Conservation (phyloP, 2,888 invertebrate genomes). For the Drosophila bunnanda region DNA sequence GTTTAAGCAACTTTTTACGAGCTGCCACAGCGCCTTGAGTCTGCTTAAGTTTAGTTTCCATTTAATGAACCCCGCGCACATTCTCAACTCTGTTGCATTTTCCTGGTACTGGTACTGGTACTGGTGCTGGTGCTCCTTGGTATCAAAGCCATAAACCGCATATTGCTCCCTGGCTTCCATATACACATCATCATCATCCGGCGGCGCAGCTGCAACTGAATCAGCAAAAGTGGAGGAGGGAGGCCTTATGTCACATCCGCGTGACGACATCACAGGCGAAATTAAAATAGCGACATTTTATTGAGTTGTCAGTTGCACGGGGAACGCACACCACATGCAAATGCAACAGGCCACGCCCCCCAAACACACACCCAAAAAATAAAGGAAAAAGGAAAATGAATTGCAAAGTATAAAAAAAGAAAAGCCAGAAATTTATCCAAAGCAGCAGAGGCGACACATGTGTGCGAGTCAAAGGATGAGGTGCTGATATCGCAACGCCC, state of each 20-base stretch:
- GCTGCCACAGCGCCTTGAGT: constrained; percentile 13
- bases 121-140: constrained; percentile 12
- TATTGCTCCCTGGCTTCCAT: constrained; percentile 60
- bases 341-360: constrained; percentile 61
- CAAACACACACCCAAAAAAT: constrained; percentile 69
- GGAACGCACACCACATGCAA: constrained; percentile 42
- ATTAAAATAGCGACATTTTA: constrained; percentile 76
- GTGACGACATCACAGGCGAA: constrained; percentile 61
- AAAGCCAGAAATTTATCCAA: constrained; percentile 32
- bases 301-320: constrained; percentile 75
- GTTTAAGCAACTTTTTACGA: constrained; percentile 21
- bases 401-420: constrained; percentile 22
- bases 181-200: constrained; percentile 70
- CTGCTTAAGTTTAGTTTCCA: constrained; percentile 27
- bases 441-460: constrained; percentile 48
- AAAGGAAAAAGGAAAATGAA: constrained; percentile 9
- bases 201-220: constrained; percentile 45
- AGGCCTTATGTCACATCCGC: constrained; percentile 60
- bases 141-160: constrained; percentile 55
- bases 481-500: constrained; percentile 74
- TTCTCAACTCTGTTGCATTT: constrained; percentile 47
- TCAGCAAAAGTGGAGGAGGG: constrained; percentile 31
- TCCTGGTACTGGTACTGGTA: constrained; percentile 32
- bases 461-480: constrained; percentile 64
- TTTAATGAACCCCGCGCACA: constrained; percentile 20